Evolutionary conservation across 1,140 invertebrate species (phyloP).

Genomic region (Leucophenga varia): DNA sequence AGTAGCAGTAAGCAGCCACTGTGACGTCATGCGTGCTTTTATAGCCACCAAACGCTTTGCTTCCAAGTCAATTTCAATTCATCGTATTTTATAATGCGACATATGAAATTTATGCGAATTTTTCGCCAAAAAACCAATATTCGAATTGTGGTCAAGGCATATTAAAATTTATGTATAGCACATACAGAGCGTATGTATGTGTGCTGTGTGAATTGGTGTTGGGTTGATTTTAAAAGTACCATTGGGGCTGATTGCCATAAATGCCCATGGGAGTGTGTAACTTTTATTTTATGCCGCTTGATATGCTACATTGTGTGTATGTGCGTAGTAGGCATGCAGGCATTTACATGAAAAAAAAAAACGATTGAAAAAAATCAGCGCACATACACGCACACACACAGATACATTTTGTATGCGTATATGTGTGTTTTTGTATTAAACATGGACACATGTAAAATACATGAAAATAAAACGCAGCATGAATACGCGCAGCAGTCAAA

Average conservation of each 20-base stretch:
- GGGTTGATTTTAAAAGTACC: too few species aligned
- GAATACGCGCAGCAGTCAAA: too few species aligned
- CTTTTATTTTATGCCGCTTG: slow-evolving; percentile 53
- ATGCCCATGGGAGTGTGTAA: slow-evolving; percentile 51
- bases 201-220: background rate
- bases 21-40: too few species aligned
- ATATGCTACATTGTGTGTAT: too few species aligned
- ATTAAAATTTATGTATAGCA: background rate
- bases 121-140: slow-evolving; percentile 8
- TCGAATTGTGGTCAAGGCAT: slow-evolving; percentile 32
- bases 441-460: too few species aligned
- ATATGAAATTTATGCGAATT: slow-evolving; percentile 17
- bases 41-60: too few species aligned
- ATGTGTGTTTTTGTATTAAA: too few species aligned
- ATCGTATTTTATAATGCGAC: slow-evolving; percentile 29
- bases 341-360: slow-evolving; percentile 22
- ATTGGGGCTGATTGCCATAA: too few species aligned
- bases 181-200: background rate
- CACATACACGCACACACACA: slow-evolving; percentile 15
- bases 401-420: too few species aligned
- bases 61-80: slow-evolving; percentile 41
- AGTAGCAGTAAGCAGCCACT: too few species aligned
- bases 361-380: slow-evolving; percentile 48
- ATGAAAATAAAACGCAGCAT: too few species aligned
- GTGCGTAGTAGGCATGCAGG: background rate